Evolutionary conservation across 2,113 vertebrate genomes (phyloP).

Genomic region (Perognathus longimembris): DNA sequence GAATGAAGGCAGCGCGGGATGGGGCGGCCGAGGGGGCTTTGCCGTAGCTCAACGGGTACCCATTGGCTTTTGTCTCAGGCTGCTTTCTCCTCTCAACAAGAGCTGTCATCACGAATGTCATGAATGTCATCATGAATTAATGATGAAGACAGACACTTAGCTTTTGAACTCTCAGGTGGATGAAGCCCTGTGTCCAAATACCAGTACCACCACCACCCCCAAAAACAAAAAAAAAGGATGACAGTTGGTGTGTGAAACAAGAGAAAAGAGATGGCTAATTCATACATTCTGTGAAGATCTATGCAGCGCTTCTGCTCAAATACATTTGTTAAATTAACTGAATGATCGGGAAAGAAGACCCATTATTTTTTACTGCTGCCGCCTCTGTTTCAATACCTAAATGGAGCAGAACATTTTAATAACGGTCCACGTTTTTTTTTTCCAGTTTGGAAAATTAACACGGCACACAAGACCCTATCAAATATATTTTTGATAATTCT

Average conservation of each 20-base stretch:
- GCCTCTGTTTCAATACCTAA: neutral
- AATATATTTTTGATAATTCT: slow-evolving; percentile 1
- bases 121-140: neutral
- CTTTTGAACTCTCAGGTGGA: neutral
- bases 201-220: neutral
- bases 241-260: slow-evolving; percentile 20
- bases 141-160: slow-evolving; percentile 14
- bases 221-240: neutral
- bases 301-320: slow-evolving; percentile 19
- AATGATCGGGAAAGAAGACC: neutral
- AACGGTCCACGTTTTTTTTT: neutral
- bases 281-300: neutral
- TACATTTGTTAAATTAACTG: neutral
- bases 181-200: too few species aligned
- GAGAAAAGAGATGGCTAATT: slow-evolving; percentile 47
- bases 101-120: neutral
- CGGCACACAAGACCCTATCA: neutral
- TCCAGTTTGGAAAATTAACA: slow-evolving; percentile 47
- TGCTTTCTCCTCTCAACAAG: neutral
- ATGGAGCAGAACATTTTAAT: slow-evolving; percentile 3
- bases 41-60: neutral
- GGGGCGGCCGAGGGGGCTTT: neutral
- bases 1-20: slow-evolving; percentile 29
- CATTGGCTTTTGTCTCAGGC: neutral
- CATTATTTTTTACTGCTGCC: slow-evolving; percentile 1